Evolutionary conservation across 2,113 vertebrate species (phyloP), one percentile per base, ranked within the genome.

Genomic region (Ameiurus melas): DNA sequence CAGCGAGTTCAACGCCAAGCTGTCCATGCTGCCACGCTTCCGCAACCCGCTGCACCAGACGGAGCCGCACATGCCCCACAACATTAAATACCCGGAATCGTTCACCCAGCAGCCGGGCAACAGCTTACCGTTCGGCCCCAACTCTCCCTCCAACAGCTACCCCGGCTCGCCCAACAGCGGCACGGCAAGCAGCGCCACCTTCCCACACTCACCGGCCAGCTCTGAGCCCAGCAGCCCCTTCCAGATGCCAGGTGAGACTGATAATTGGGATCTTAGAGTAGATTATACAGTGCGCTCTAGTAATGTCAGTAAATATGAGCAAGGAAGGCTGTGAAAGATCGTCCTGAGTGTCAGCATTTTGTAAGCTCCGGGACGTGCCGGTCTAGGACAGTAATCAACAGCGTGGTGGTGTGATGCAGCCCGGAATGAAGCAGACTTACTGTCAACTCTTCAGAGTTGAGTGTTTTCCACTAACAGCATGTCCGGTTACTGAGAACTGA

Each of bases 1-100:
- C 96, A 99, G 98, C 0, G 98, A 99, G 93, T 99, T 99, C 93
- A 99, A 99, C 36, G 97, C 98, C 89, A 99, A 99, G 95, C 97
- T 99, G 93, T 98, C 97, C 87, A 97, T 99, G 92, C 88, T 99
- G 92, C 98, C 98, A 60, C 98, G 98, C 83, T 99, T 99, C 93
- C 98, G 97, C 89, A 98, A 97, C 94, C 94, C 98, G 83, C 96
- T 97, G 0, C 97, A 98, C 25, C 97, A 99, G 84, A 97, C 97
- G 0, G 98, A 99, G 94, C 98, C 98, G 1, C 97, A 98, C 94
- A 99, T 99, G 98, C 98, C 98, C 0, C 98, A 98, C 94, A 99
- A 99, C 0, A 98, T 98, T 90, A 99, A 98, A 80, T 99, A 98
- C 90, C 98, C 98, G 0, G 98, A 99, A 89, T 96, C 95, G 83